phyloP scores from a whole-genome alignment of 2,888 invertebrate species.

The Sympetrum striolatum region DNA sequence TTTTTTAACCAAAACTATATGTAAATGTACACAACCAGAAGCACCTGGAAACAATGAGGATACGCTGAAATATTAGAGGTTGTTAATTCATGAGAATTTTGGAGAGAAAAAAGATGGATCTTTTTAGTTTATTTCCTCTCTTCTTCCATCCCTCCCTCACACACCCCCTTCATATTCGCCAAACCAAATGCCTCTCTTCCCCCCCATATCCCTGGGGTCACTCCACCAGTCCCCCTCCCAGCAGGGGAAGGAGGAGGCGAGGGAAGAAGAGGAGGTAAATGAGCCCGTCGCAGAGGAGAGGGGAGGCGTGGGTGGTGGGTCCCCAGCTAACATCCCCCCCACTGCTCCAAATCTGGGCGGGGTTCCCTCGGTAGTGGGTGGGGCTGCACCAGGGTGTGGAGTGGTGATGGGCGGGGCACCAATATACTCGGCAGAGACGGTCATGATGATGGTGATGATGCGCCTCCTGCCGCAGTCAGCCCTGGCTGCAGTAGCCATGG shows the following conservation, averaged over 20 bases:
- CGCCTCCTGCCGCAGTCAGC: slow-evolving; percentile 62
- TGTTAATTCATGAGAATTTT: background rate
- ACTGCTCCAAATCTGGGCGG: background rate
- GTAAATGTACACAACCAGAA: no score
- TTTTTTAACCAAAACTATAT: no score
- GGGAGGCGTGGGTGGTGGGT: slow-evolving; percentile 47
- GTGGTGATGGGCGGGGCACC: slow-evolving; percentile 4
- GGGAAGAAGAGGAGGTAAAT: slow-evolving; percentile 29
- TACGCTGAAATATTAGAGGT: background rate
- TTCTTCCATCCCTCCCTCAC: slow-evolving; percentile 39
- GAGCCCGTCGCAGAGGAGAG: slow-evolving; percentile 40
- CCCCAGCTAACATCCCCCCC: slow-evolving; percentile 49
- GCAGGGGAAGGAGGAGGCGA: slow-evolving; percentile 57
- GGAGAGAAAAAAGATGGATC: slow-evolving; percentile 33
- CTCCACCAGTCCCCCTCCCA: slow-evolving; percentile 49
- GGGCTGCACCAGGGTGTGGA: slow-evolving; percentile 34
- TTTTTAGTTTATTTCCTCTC: slow-evolving; percentile 35
- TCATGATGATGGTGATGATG: slow-evolving; percentile 43
- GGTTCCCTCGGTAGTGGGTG: slow-evolving; percentile 30
- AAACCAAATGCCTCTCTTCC: slow-evolving; percentile 62
- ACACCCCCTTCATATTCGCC: slow-evolving; percentile 61
- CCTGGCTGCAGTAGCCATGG: slow-evolving; percentile 68
- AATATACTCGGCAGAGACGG: slow-evolving; percentile 19
- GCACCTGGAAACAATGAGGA: background rate
- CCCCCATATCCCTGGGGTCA: slow-evolving; percentile 51